phyloP scores from a whole-genome alignment of 2,113 vertebrate genomes.

The Eurystomus gularis region DNA sequence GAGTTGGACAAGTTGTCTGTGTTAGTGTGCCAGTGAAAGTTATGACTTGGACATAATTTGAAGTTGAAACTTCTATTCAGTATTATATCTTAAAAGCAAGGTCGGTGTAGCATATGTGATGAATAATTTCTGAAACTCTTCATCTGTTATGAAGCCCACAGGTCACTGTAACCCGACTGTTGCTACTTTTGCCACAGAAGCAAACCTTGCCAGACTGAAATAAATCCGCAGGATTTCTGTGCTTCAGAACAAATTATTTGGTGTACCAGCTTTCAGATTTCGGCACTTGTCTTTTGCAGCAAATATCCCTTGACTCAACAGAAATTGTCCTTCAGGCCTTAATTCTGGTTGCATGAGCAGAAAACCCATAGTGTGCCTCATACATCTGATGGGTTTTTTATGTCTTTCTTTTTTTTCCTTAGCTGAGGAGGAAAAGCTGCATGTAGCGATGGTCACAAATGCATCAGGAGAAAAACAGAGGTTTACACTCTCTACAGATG shows the following conservation, averaged over 20 bases:
- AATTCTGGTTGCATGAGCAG: background rate
- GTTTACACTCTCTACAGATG: background rate
- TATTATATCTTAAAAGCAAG: background rate
- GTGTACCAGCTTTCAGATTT: background rate
- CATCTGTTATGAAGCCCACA: background rate
- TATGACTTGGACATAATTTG: background rate
- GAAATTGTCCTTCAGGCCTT: background rate
- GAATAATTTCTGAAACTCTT: background rate
- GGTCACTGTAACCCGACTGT: background rate
- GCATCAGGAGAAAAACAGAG: background rate
- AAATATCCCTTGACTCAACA: background rate
- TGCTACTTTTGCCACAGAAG: background rate
- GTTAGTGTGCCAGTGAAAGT: background rate
- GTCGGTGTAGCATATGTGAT: background rate
- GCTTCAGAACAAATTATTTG: background rate
- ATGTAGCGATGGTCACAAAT: background rate
- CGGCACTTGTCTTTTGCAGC: background rate
- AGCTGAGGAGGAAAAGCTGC: background rate
- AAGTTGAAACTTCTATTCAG: background rate
- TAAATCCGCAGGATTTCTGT: background rate
- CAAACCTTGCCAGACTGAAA: background rate
- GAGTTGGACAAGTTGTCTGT: background rate
- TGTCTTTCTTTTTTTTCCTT: background rate
- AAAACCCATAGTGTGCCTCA: background rate
- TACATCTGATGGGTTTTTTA: background rate